Percentiles rank a stretch among this genome's conserved stretches.
phyloP scores from a whole-genome alignment of 2,113 vertebrate genomes.

The Triplophysa tibetana region DNA sequence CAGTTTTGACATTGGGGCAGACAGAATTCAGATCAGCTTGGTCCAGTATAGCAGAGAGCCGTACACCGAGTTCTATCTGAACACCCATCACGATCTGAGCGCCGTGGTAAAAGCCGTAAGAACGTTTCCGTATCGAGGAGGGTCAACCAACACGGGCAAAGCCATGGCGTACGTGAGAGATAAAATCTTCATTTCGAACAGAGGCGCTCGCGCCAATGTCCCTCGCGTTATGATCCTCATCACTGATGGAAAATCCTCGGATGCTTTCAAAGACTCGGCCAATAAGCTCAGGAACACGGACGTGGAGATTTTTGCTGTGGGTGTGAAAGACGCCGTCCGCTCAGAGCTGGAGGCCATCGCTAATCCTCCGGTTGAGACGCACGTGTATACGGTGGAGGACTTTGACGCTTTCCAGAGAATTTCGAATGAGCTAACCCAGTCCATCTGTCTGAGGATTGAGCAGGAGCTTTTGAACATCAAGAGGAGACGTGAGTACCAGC shows the following conservation, averaged over 20 bases:
- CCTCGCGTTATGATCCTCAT: slow-evolving; percentile 95
- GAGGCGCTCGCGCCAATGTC: slow-evolving; percentile 86
- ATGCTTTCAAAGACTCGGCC: slow-evolving; percentile 92
- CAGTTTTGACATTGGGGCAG: slow-evolving; percentile 89
- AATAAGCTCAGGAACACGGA: slow-evolving; percentile 82
- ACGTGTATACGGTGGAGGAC: slow-evolving; percentile 97
- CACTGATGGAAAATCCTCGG: slow-evolving; percentile 97
- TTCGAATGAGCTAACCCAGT: slow-evolving; percentile 93
- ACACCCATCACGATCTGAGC: slow-evolving; percentile 82
- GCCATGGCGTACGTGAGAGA: slow-evolving; percentile 96
- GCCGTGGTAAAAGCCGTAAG: slow-evolving; percentile 88
- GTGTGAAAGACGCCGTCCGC: slow-evolving; percentile 95
- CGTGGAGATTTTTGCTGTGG: slow-evolving; percentile 97
- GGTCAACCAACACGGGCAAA: slow-evolving; percentile 96
- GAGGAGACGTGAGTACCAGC: slow-evolving; percentile 81
- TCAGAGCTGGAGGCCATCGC: slow-evolving; percentile 93
- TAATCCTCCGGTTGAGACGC: slow-evolving; percentile 84
- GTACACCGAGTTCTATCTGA: slow-evolving; percentile 91
- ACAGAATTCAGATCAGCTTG: slow-evolving; percentile 94
- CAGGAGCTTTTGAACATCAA: slow-evolving; percentile 87
- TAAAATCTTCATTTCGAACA: slow-evolving; percentile 82
- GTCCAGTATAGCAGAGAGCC: slow-evolving; percentile 97
- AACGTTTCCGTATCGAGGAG: slow-evolving; percentile 93
- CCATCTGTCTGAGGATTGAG: slow-evolving; percentile 94
- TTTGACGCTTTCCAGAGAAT: slow-evolving; percentile 98